phyloP scores from a whole-genome alignment of 1,140 invertebrate genomes.

The Sesamia nonagrioides region DNA sequence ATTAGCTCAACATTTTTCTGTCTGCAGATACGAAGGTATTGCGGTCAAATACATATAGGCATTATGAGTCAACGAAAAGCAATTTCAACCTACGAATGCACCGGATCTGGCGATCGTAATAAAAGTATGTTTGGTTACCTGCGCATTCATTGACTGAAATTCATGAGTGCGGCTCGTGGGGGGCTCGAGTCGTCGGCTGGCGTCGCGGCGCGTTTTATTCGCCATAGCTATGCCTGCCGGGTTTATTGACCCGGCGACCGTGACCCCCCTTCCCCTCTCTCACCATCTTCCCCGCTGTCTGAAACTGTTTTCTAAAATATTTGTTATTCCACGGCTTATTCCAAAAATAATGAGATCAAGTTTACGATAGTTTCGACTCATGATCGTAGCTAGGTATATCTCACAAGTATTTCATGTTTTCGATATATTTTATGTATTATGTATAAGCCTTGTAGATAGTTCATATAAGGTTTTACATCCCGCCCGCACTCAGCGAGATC shows the following conservation, averaged over 20 bases:
- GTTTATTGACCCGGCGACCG: conserved; percentile 80
- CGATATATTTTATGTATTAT: background rate
- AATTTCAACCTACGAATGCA: conserved; percentile 50
- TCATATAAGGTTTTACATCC: background rate
- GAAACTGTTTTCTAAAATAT: conserved; percentile 40
- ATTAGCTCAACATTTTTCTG: conserved; percentile 41
- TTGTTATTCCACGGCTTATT: conserved; percentile 13
- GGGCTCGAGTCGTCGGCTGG: conserved; percentile 11
- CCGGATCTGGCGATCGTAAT: conserved; percentile 52
- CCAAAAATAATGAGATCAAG: conserved; percentile 4
- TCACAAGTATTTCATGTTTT: background rate
- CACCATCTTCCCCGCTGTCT: conserved; percentile 32
- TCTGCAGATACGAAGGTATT: conserved; percentile 36
- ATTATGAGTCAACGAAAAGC: conserved; percentile 49
- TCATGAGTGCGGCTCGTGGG: conserved; percentile 49
- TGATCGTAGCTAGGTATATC: background rate
- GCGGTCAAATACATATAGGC: conserved; percentile 36
- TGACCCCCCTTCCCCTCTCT: conserved; percentile 65
- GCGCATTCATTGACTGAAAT: conserved; percentile 59
- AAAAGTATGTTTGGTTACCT: conserved; percentile 52
- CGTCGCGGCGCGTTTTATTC: conserved; percentile 54
- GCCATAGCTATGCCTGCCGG: conserved; percentile 59
- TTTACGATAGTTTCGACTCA: conserved; percentile 1
- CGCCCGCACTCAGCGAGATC: background rate
- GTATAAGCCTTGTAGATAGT: background rate